Base-by-base conservation (phyloP, 2,797 vertebrate species). In the Hippoglossus hippoglossus region DNA sequence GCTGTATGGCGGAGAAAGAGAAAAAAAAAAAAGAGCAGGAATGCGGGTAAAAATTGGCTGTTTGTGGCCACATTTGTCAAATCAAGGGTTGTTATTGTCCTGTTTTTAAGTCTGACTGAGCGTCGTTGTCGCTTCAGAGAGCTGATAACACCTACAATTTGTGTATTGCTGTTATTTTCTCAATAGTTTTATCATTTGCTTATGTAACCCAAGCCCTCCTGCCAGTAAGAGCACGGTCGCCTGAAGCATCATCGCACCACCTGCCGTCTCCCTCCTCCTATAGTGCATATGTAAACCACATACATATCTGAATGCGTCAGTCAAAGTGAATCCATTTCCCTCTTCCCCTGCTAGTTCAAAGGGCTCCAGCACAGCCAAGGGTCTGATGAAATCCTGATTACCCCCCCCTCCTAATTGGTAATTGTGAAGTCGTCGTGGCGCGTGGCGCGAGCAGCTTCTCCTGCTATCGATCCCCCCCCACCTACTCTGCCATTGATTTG, bases 351-450 rank as follows among this genome's bases (percentile, higher is more conserved):
- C 24, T 41, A 69, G 88, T 87, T 91, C 85, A 91, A 81, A 84
- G 75, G 75, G 51, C 78, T 75, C 71, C 68, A 28, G 73, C 63
- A 55, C 63, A 86, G 83, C 79, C 71, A 59, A 70, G 70, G 67
- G 67, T 80, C 80, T 88, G 81, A 89, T 85, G 79, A 78, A 88
- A 76, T 81, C 72, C 79, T 77, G 71, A 90, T 91, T 83, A 89
- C 60, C 63, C 65, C 21, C 26, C 28, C 6, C 28, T 7, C 18
- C 73, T 88, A 87, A 86, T 89, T 87, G 83, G 82, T 85, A 76
- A 86, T 79, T 84, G 84, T 77, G 78, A 82, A 85, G 81, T 73
- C 50, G 9, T 68, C 24, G 85, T 36, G 79, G 74, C 79, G 64
- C 58, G 65, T 80, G 71, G 56, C 21, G 46, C 11, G 51, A 54